phyloP scores from a whole-genome alignment of 92 coral and sea anemone genomes.

The Epizoanthus stellaris region DNA sequence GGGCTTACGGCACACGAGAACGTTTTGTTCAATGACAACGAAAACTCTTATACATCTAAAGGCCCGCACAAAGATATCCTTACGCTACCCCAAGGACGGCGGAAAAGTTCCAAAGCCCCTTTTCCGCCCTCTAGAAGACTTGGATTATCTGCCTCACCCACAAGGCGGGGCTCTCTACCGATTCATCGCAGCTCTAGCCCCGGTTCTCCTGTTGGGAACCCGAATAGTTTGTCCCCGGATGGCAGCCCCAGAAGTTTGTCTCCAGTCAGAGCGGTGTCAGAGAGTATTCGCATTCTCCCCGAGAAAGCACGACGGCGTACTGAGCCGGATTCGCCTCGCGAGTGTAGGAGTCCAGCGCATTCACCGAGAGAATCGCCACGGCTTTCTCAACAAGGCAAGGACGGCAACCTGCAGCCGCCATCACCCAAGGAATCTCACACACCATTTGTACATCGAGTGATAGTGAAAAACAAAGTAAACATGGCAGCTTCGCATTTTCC shows the following conservation, averaged over 20 bases:
- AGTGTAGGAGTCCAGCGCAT: slow-evolving; percentile 9
- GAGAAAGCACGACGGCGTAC: neutral
- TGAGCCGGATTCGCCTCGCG: neutral
- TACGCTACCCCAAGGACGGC: neutral
- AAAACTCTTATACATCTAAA: neutral
- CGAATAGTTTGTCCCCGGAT: neutral
- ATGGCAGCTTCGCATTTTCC: slow-evolving; percentile 14
- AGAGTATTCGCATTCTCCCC: slow-evolving; percentile 2
- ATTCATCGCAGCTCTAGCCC: neutral
- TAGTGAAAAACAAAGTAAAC: slow-evolving; percentile 18
- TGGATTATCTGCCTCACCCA: neutral
- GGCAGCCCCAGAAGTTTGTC: slow-evolving; percentile 10
- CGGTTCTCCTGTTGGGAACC: neutral
- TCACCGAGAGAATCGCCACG: slow-evolving; percentile 23
- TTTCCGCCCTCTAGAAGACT: neutral
- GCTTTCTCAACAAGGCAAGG: neutral
- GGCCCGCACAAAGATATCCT: neutral
- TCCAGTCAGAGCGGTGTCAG: slow-evolving; percentile 12
- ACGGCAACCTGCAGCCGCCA: neutral
- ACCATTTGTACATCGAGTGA: slow-evolving; percentile 16
- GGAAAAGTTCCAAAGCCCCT: neutral
- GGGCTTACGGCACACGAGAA: neutral
- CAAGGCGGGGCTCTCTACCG: slow-evolving; percentile 23
- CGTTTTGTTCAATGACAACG: neutral
- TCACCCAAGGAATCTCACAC: slow-evolving; percentile 10